Conservation (phyloP, 2,888 invertebrate genomes). For the Dicyrtoma fusca region DNA sequence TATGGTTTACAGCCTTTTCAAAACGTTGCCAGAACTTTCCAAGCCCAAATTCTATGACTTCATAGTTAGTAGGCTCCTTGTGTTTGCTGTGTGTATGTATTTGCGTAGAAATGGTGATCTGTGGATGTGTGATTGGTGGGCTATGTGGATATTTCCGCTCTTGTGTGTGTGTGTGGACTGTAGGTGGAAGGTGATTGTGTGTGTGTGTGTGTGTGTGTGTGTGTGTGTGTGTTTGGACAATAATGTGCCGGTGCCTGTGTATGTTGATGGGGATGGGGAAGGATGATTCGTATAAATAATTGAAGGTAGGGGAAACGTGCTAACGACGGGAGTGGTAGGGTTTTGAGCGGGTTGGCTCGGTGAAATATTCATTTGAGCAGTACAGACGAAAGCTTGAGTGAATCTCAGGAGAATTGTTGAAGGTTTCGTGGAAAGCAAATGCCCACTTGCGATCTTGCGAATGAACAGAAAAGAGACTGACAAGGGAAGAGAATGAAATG, state of each 20-base stretch:
- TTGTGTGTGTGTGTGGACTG: not conserved
- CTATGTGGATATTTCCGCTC: too few species aligned
- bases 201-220: not conserved
- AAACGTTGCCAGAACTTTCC: too few species aligned
- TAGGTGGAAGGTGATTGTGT: not conserved
- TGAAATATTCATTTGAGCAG: slow-evolving; percentile 45
- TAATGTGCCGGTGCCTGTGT: slow-evolving; percentile 3
- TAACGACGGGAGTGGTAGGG: slow-evolving; percentile 41
- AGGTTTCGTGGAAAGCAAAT: slow-evolving; percentile 43
- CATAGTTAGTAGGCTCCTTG: too few species aligned
- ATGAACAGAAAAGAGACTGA: too few species aligned
- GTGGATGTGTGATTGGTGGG: too few species aligned
- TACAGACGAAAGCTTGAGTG: slow-evolving; percentile 32
- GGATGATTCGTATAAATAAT: slow-evolving; percentile 44
- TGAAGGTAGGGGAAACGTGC: slow-evolving; percentile 49
- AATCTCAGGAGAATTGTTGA: slow-evolving; percentile 44
- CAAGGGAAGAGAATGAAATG: slow-evolving; percentile 18
- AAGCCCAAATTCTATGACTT: not conserved
- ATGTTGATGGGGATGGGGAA: not conserved
- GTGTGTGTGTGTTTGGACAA: not conserved
- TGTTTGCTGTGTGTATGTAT: not conserved
- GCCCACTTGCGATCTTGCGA: slow-evolving; percentile 35
- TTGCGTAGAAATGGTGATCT: too few species aligned
- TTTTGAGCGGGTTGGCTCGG: not conserved
- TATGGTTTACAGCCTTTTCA: too few species aligned